Conservation (phyloP, 2,797 vertebrate species). For the Ataeniobius toweri region DNA sequence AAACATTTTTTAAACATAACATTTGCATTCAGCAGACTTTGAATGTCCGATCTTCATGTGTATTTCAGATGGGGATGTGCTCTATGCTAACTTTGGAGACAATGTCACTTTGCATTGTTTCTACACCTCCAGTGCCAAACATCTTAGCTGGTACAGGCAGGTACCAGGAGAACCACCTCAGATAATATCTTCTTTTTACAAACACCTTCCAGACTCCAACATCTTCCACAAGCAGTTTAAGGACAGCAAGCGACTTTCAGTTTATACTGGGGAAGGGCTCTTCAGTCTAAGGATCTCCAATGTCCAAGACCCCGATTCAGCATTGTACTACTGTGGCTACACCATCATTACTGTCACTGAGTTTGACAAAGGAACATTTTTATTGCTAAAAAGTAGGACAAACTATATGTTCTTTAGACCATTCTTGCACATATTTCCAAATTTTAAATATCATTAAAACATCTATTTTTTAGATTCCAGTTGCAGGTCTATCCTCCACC, state of each 20-base stretch:
- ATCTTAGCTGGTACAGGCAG: constrained; percentile 59
- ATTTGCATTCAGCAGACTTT: not conserved
- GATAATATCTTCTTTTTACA: constrained; percentile 34
- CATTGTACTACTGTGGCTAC: constrained; percentile 50
- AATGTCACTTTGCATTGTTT: constrained; percentile 49
- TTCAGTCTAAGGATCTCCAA: constrained; percentile 48
- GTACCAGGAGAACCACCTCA: constrained; percentile 37
- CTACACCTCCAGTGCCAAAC: not conserved
- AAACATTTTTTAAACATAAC: not conserved
- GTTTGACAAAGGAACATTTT: constrained; percentile 25
- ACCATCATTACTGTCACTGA: not conserved
- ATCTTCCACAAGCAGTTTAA: constrained; percentile 22
- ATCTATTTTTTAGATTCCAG: constrained; percentile 27
- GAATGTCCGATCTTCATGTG: not conserved
- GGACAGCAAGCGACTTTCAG: constrained; percentile 28
- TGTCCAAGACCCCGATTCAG: constrained; percentile 40
- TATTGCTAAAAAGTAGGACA: constrained; percentile 45
- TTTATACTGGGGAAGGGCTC: not conserved
- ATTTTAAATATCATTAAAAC: not conserved
- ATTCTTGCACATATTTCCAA: not conserved
- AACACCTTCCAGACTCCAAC: rapidly evolving
- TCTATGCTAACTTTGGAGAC: constrained; percentile 33
- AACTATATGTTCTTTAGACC: not conserved
- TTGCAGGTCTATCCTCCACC: constrained; percentile 37
- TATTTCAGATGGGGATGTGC: constrained; percentile 43